Conservation (phyloP, 2,113 vertebrate species). For the Oenanthe oenanthe region DNA sequence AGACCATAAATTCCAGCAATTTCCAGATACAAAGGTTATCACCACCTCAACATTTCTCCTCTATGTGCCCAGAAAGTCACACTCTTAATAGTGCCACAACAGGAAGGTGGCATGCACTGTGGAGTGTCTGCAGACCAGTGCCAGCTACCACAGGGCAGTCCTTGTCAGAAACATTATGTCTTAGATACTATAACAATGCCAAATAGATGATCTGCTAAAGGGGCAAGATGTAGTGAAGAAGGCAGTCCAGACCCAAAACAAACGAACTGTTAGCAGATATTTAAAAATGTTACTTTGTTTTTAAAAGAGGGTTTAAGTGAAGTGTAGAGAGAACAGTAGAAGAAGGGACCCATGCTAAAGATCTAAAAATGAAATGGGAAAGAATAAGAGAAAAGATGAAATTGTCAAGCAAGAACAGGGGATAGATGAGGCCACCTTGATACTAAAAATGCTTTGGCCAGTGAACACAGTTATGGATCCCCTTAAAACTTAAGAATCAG, state of each 20-base stretch:
- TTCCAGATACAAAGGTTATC: background rate
- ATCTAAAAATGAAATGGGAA: background rate
- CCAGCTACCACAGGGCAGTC: background rate
- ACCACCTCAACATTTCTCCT: background rate
- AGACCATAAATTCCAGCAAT: background rate
- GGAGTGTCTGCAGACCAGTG: background rate
- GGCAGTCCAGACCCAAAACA: background rate
- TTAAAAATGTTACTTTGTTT: background rate
- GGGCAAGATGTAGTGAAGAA: background rate
- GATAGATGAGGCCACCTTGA: background rate
- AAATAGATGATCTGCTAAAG: background rate
- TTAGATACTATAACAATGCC: background rate
- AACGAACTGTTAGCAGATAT: background rate
- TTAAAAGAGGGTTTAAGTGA: background rate
- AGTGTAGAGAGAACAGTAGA: background rate
- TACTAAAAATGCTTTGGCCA: background rate
- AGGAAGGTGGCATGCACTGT: background rate
- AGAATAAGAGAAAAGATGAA: background rate
- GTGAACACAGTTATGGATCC: background rate
- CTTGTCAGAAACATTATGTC: background rate
- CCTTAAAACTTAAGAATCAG: background rate
- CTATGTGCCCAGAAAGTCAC: background rate
- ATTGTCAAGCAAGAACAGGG: background rate
- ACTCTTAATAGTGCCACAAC: background rate
- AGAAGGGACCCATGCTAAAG: accelerated